Base-by-base conservation (phyloP, 2,113 vertebrate species). In the Pionites leucogaster region DNA sequence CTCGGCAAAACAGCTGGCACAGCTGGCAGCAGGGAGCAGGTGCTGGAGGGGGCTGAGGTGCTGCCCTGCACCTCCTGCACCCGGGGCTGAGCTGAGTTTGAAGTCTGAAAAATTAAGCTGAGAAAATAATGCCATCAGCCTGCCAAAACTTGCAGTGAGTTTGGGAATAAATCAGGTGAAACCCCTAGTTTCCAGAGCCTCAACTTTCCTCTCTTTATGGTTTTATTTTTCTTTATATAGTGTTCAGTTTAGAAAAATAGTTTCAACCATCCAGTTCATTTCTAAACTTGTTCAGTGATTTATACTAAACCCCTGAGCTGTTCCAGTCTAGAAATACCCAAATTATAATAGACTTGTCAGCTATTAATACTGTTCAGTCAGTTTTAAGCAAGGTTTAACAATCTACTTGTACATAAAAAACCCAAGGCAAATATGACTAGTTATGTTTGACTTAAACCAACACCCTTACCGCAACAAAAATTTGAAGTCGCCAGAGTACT, bases 401-500 rank as follows among this genome's bases (percentile, higher is more conserved):
- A 63, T 1, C 2, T 67, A 6, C 42, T 55, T 60, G n/a, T 14
- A 50, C 28, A 20, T 17, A 7, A 55, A 89, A 57, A 76, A 72
- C 6, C 4, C 23, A 23, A 10, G 77, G 53, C 8, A 70, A 78
- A 90, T n/a, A 7, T 10, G 15, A 28, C 76, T 42, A 4, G 29
- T 71, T 67, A 7, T 0, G 1, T 71, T 81, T 47, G 57, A 25
- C 46, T 88, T 63, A 33, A 91, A 42, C 55, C 50, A 60, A 33
- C 67, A 15, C 3, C 60, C 72, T 68, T 9, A 11, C 46, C 3
- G 2, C 62, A 93, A 75, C 23, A 82, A 89, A 75, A 63, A 11
- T 2, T 17, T 6, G 29, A 44, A 84, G 52, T 52, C 24, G 9
- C 52, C 2, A 4, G 18, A 0, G 0, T 60, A 29, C 16, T 64